A percentile compares a stretch with the other conserved stretches of the same genome.
Conservation (phyloP, 2,113 vertebrate genomes). For the Antigone vipio region DNA sequence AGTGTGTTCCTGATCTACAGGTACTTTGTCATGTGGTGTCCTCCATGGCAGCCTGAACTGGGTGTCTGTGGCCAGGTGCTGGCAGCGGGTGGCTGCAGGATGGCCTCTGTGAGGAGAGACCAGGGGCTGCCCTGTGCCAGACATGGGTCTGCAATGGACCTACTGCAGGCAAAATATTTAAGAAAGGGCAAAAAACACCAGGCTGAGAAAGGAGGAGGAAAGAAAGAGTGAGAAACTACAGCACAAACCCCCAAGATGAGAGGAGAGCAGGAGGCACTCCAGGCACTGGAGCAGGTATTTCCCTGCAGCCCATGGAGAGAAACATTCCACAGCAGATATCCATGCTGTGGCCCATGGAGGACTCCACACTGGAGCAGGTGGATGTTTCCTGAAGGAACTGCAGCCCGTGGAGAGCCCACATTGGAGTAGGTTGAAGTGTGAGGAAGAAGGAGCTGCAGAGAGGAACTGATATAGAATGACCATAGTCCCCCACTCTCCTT, state of each 20-base stretch:
- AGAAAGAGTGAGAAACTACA: neutral
- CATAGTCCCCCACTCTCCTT: rapidly evolving
- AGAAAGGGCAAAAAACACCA: neutral
- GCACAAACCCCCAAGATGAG: neutral
- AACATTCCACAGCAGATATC: neutral
- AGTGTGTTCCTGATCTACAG: rapidly evolving
- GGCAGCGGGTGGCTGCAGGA: neutral
- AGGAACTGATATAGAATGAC: neutral
- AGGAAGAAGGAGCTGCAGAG: neutral
- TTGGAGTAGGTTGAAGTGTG: neutral
- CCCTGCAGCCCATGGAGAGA: neutral
- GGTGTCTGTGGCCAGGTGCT: neutral
- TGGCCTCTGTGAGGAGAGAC: neutral
- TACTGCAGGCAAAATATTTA: neutral
- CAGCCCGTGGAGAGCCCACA: neutral
- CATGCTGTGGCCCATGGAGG: neutral
- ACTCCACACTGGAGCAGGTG: too few species aligned
- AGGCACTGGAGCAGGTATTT: neutral
- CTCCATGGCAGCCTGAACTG: rapidly evolving
- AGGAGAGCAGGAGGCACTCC: neutral
- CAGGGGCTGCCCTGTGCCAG: rapidly evolving
- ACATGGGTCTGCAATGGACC: neutral
- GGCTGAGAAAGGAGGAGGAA: neutral
- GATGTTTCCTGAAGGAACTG: neutral
- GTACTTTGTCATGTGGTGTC: rapidly evolving